Evolutionary conservation across 1,140 invertebrate genomes (phyloP), one percentile per base, ranked within the genome.

Genomic region (Papilio aristodemus): DNA sequence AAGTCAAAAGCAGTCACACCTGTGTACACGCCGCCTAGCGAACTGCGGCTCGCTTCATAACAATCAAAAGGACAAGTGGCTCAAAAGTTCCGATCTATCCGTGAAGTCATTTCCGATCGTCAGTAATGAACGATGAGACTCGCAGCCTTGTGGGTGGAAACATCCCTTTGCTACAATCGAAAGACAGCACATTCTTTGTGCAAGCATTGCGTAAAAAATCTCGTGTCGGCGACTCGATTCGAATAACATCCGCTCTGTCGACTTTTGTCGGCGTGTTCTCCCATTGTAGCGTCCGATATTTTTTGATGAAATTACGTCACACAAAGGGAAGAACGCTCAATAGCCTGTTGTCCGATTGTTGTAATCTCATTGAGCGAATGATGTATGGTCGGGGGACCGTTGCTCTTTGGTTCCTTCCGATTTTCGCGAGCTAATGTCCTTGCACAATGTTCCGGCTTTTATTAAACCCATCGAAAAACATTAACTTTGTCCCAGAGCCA

Each of bases 201-300:
- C 67, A 75, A 38, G 66, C 36, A 74, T 88, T 87, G 85, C 85
- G 82, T 89, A 89, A 88, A 89, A 90, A 87, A 82, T 74, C 70
- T 70, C 73, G 70, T 70, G 71, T 74, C 79, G 75, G 78, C 80
- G 83, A 85, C 70, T 81, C 87, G 87, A 78, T 80, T 84, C 89
- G 89, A 90, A 91, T 91, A 71, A 85, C 85, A 91, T 91, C 89
- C 89, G 89, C 80, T 89, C 81, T 87, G 88, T 86, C 89, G 87
- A 91, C 87, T 91, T 89, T 89, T 89, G 86, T 88, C 83, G 83
- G 82, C 76, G 71, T 54, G 70, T 71, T 59, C 59, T 77, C 62
- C 86, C 39, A 89, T 91, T 90, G 84, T 89, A 70, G 74, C 60
- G 77, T 83, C 79, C 82, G 78, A 88, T 87, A 84, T 90, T 89